Percentiles rank a stretch among this genome's conserved stretches.
These are phyloP conservation scores for Amblyornis subalaris DNA, from an alignment of 2,113 vertebrate genomes.

Conservation along the genomic window DNA sequence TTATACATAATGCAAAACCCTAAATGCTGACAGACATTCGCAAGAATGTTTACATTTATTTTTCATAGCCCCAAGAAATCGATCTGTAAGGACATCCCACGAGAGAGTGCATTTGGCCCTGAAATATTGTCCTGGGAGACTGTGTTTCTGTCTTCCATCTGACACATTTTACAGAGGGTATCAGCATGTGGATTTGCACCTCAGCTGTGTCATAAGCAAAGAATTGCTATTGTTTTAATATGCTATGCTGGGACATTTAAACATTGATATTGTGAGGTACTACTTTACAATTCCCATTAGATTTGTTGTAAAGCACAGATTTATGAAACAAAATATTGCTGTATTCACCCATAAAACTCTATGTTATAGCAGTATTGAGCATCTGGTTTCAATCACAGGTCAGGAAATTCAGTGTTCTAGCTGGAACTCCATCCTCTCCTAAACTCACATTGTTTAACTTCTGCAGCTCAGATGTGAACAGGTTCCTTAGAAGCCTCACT, in stretches of 20 bases:
- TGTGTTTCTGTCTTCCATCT: not conserved
- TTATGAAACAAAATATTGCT: constrained; percentile 48
- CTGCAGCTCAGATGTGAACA: not conserved
- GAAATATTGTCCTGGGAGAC: not conserved
- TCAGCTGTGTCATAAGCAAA: constrained; percentile 25
- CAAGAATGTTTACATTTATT: constrained; percentile 51
- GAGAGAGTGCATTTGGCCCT: constrained; percentile 22
- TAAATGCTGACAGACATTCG: constrained; percentile 13
- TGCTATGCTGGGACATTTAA: not conserved
- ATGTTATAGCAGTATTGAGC: not conserved
- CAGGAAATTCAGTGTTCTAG: constrained; percentile 20
- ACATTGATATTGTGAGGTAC: constrained; percentile 3
- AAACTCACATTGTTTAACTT: not conserved
- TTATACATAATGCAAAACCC: constrained; percentile 1
- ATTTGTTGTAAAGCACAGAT: not conserved
- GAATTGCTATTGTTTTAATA: constrained; percentile 25
- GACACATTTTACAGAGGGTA: constrained; percentile 4
- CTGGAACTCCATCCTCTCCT: constrained; percentile 6
- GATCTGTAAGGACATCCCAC: constrained; percentile 22
- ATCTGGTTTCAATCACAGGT: constrained; percentile 45
- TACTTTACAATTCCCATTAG: constrained; percentile 35
- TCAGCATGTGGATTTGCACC: constrained; percentile 42
- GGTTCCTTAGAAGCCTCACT: not conserved
- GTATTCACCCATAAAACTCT: constrained; percentile 6
- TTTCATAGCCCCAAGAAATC: constrained; percentile 52